phyloP scores from a whole-genome alignment of 2,888 invertebrate genomes.

The Holacanthella duospinosa region DNA sequence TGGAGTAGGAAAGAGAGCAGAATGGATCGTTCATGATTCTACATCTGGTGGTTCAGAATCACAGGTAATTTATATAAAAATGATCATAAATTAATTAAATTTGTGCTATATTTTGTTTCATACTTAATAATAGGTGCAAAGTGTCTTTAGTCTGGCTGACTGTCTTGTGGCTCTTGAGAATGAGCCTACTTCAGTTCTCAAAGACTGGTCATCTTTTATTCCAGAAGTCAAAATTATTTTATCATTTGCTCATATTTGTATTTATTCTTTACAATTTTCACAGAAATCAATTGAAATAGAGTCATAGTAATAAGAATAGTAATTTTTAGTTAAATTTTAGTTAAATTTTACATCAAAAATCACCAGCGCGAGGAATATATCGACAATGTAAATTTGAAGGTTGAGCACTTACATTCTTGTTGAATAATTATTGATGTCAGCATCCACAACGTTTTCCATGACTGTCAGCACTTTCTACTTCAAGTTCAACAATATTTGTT shows the following conservation, averaged over 20 bases:
- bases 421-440: not conserved
- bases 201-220: slow-evolving; percentile 2
- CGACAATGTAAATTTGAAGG: too few relatives aligned
- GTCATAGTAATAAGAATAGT: too few relatives aligned
- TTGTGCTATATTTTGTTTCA: not conserved
- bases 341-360: too few relatives aligned
- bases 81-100: too few relatives aligned
- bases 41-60: not conserved
- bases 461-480: not conserved
- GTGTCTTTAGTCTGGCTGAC: not conserved
- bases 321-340: too few relatives aligned
- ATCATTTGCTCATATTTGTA: slow-evolving; percentile 1
- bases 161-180: not conserved
- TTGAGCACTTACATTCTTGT: too few relatives aligned
- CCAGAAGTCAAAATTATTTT: slow-evolving; percentile 4
- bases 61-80: not conserved
- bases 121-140: not conserved
- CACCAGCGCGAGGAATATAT: too few relatives aligned
- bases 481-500: not conserved
- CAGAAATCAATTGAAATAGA: too few relatives aligned
- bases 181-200: not conserved
- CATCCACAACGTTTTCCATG: not conserved
- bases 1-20: not conserved
- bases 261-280: too few relatives aligned
- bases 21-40: slow-evolving; percentile 4